A percentile compares a stretch with the other conserved stretches of the same genome.
phyloP scores from a whole-genome alignment of 2,113 vertebrate species.

The Bujurquina vittata region DNA sequence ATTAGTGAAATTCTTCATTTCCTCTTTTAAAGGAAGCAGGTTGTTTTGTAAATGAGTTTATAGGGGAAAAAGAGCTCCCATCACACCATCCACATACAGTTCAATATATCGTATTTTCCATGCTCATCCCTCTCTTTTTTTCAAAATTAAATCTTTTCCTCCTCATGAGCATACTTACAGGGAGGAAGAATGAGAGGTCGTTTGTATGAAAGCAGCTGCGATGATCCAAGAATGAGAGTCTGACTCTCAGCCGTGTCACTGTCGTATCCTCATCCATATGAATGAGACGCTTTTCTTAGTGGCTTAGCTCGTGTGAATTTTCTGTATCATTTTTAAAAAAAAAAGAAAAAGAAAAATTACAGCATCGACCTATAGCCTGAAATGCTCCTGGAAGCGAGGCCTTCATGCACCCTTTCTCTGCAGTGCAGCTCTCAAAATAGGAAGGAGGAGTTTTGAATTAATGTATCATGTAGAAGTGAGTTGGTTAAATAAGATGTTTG shows the following conservation, averaged over 20 bases:
- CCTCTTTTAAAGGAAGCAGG: not conserved
- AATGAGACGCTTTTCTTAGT: slow-evolving; percentile 56
- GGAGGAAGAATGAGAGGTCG: slow-evolving; percentile 10
- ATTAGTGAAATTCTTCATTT: not conserved
- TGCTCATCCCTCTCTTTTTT: not conserved
- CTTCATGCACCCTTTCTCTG: slow-evolving; percentile 37
- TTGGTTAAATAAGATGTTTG: slow-evolving; percentile 29
- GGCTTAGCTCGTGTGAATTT: slow-evolving; percentile 66
- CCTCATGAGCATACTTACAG: not conserved
- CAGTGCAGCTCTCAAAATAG: slow-evolving; percentile 23
- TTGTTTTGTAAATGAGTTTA: not conserved
- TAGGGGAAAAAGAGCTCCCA: not conserved
- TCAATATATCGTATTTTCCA: not conserved
- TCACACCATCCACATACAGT: not conserved
- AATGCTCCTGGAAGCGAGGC: slow-evolving; percentile 18
- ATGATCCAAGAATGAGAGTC: slow-evolving; percentile 27
- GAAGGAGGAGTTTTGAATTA: slow-evolving; percentile 10
- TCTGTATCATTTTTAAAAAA: slow-evolving; percentile 36
- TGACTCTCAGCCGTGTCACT: slow-evolving; percentile 22
- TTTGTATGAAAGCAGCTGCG: slow-evolving; percentile 10
- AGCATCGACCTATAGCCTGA: not conserved
- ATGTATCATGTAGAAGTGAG: slow-evolving; percentile 16
- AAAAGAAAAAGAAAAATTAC: not conserved
- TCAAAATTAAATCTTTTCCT: not conserved
- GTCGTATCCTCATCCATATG: slow-evolving; percentile 33